phyloP scores from a whole-genome alignment of 2,797 vertebrate genomes.

The Anniella stebbinsi region DNA sequence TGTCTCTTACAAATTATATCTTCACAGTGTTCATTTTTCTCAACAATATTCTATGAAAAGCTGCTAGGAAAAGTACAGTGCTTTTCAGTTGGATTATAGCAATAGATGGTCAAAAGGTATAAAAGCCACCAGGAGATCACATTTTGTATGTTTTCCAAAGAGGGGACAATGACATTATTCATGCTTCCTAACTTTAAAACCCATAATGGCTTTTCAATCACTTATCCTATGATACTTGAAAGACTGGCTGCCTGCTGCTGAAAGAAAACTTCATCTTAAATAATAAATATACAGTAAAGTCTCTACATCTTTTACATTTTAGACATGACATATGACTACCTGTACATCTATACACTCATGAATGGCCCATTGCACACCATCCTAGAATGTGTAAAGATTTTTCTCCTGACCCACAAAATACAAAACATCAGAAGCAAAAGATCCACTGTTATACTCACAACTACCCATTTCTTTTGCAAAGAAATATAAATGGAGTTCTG shows the following conservation, averaged over 20 bases:
- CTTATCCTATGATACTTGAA: neutral
- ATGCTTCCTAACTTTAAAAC: neutral
- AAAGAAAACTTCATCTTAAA: neutral
- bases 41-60: neutral
- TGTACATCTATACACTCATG: neutral
- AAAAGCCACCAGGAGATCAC: neutral
- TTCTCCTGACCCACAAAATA: no score
- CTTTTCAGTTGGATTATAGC: constrained; percentile 38
- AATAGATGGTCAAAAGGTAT: neutral
- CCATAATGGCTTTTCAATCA: neutral
- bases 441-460: no score
- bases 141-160: neutral
- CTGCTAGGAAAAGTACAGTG: neutral
- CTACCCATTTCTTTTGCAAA: no score
- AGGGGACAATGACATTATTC: neutral
- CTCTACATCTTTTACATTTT: neutral
- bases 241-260: neutral
- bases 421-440: no score
- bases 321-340: neutral
- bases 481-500: no score
- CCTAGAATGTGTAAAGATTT: no score
- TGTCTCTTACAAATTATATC: constrained; percentile 46
- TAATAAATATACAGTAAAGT: neutral
- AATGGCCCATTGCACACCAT: neutral
- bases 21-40: constrained; percentile 51